phyloP scores from a whole-genome alignment of 53 echinoderm and acorn worm genomes.

The Henricia sp. region DNA sequence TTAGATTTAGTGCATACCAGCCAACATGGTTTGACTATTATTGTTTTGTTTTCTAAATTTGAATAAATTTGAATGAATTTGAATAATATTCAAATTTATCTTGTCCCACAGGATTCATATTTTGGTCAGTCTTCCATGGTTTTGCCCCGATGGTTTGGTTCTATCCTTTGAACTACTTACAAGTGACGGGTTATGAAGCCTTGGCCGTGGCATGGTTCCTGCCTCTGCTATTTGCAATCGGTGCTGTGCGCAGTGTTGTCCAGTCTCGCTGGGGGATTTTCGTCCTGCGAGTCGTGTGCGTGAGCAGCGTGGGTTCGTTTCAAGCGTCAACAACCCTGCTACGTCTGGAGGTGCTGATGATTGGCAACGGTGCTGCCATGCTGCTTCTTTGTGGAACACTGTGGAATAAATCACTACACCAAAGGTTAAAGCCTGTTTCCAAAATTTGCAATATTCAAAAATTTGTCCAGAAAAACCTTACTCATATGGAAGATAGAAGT shows the following conservation, averaged over 20 bases:
- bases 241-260: slow-evolving; percentile 51
- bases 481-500: too few relatives aligned
- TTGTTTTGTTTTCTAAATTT: too few relatives aligned
- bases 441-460: too few relatives aligned
- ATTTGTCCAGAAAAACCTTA: too few relatives aligned
- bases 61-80: too few relatives aligned
- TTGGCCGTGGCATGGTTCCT: slow-evolving; percentile 76
- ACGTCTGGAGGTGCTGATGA: slow-evolving; percentile 66
- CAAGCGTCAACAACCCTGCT: slow-evolving; percentile 80
- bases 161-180: slow-evolving; percentile 76
- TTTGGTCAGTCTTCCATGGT: slow-evolving; percentile 93
- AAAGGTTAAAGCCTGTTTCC: too few relatives aligned
- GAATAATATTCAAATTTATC: too few relatives aligned
- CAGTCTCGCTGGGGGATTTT: slow-evolving; percentile 79
- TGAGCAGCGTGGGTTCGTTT: slow-evolving; percentile 78
- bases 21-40: too few relatives aligned
- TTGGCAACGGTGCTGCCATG: slow-evolving; percentile 79
- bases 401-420: slow-evolving; percentile 93
- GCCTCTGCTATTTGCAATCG: slow-evolving; percentile 68
- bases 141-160: slow-evolving; percentile 91
- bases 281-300: slow-evolving; percentile 71
- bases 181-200: slow-evolving; percentile 87
- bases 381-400: slow-evolving; percentile 80
- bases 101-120: slow-evolving; percentile 77
- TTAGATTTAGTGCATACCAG: too few relatives aligned